Base-by-base conservation (phyloP, 2,888 invertebrate genomes). In the Autographa gamma region DNA sequence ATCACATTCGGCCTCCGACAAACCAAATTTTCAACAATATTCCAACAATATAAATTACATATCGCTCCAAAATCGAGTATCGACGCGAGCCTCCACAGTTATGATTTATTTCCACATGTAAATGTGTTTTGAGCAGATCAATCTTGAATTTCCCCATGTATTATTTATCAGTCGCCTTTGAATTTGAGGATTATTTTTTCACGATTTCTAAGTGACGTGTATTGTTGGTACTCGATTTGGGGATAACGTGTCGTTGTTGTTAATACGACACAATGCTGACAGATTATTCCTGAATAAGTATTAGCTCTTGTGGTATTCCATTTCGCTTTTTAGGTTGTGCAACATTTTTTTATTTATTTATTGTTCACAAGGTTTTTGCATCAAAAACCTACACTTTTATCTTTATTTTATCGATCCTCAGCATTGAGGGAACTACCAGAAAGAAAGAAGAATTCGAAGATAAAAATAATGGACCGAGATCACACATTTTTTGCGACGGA, bases 121-220 rank as follows among this genome's bases (percentile, higher is more conserved):
- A 83, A 81, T 81, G 67, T 81, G 71, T 80, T 83, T 66, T 66
- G 63, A 80, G 66, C 56, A 72, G 81, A 81, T 81, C 82, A 83
- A 83, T 81, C 81, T 84, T 82, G 59, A 83, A 76, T 72, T 76
- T 68, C 31, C 63, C 69, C 48, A 74, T 81, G 82, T 81, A 74
- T 79, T 79, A 81, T 81, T 79, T 81, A 81, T 81, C 66, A 71
- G 67, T 31, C 66, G 65, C 71, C 65, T 83, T 60, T 72, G 68
- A 72, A 66, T 56, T 58, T n/a, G 58, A 16, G 62, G 66, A 74
- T 80, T 80, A 80, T 69, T 80, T 77, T 80, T 82, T 64, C 62
- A 77, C 71, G 54, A 69, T 61, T 63, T 34, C 52, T 74, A 81
- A 83, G 74, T 74, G 66, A 19, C 34, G 63, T 56, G 66, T 77